Evolutionary conservation across 2,113 vertebrate species (phyloP), one percentile per base, ranked within the genome.

Genomic region (Tragelaphus strepsiceros): DNA sequence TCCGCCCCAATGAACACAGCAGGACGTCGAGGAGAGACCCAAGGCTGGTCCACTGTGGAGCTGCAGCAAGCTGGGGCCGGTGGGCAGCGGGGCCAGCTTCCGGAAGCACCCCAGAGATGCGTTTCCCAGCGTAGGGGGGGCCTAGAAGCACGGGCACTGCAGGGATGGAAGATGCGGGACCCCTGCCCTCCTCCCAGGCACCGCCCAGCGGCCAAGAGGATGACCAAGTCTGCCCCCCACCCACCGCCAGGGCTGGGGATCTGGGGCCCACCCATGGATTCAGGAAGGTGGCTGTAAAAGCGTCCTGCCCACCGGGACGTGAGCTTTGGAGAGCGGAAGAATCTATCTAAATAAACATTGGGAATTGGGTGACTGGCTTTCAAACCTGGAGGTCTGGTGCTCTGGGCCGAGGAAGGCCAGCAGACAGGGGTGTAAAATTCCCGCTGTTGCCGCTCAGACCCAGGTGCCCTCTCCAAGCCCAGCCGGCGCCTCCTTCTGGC

Each of bases 341-440:
- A 97, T 88, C 74, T 96, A 94, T 98, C 96, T 98, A 99, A 99
- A 99, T 98, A 99, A 99, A 99, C 98, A 98, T 90, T 94, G 53
- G 49, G 86, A 96, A 97, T 97, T 96, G 94, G 91, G 97, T 64
- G 95, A 98, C 98, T 98, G 98, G 96, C 96, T 98, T 98, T 98
- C 98, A 97, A 97, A 97, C 93, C 96, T 84, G 74, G 97, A 98
- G 98, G 97, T 98, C 97, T 88, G 89, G 90, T 77, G 67, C 61
- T 97, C 88, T 80, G 96, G 58, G 51, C 80, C 1, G 6, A 94
- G 28, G 54, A 94, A 82, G 30, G 46, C 56, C 24, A 39, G 56
- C 49, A 85, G 95, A 87, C 22, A 26, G 26, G 53, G n/a, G 43
- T 89, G 51, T 61, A 78, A 94, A 95, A 74, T 77, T 56, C 49